Evolutionary conservation across 2,797 vertebrate genomes (phyloP).

Genomic region (Xiphorhynchus erythropygius): DNA sequence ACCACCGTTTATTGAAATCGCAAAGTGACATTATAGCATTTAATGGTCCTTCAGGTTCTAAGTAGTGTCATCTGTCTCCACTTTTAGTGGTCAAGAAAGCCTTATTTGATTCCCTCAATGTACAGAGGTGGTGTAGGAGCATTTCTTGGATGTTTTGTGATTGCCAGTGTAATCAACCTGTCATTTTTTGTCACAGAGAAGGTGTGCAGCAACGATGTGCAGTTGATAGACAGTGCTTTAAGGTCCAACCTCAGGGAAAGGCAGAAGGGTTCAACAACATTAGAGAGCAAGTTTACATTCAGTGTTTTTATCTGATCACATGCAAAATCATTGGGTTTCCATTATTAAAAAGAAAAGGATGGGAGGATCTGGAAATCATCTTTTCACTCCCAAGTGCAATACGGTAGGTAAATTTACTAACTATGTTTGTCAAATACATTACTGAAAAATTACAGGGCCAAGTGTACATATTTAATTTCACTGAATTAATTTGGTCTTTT

Average conservation of each 20-base stretch:
- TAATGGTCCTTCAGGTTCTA: background rate
- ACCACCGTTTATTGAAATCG: background rate
- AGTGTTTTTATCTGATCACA: background rate
- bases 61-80: background rate
- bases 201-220: background rate
- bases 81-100: background rate
- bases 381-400: background rate
- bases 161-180: background rate
- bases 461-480: background rate
- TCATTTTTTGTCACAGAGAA: background rate
- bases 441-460: background rate
- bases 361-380: background rate
- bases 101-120: background rate
- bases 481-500: background rate
- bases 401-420: background rate
- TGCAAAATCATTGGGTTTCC: background rate
- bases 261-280: background rate
- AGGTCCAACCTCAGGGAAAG: background rate
- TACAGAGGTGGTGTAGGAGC: background rate
- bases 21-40: background rate
- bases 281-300: background rate
- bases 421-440: background rate
- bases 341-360: background rate
- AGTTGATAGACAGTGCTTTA: background rate
- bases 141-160: background rate